These are phyloP conservation scores for Astreopora myriophthalma DNA, from an alignment of 64 coral and sea anemone genomes.

Conservation along the genomic window DNA sequence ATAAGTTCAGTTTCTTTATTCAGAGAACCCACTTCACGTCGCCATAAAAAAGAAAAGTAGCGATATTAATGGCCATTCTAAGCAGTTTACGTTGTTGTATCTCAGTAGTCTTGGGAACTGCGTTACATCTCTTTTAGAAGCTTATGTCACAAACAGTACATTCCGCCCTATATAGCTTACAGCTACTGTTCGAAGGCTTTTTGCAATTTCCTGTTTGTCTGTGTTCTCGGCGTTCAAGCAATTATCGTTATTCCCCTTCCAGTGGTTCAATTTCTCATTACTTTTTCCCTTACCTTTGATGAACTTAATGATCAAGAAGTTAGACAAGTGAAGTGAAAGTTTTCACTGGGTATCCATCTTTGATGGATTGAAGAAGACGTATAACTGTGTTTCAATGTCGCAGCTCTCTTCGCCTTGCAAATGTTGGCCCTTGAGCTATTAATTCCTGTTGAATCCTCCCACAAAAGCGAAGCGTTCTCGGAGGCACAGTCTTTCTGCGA, in stretches of 20 bases:
- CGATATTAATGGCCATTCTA: too few species aligned
- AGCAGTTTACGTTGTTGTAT: too few species aligned
- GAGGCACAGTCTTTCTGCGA: not conserved
- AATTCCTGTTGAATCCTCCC: too few species aligned
- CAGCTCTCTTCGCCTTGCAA: too few species aligned
- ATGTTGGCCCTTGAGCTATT: too few species aligned
- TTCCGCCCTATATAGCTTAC: not conserved
- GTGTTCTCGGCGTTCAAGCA: not conserved
- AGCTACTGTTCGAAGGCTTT: not conserved
- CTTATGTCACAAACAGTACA: not conserved
- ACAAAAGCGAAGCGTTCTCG: too few species aligned
- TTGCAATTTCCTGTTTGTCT: not conserved
- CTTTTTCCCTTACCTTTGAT: not conserved
- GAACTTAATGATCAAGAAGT: not conserved
- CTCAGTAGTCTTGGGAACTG: not conserved
- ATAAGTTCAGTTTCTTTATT: too few species aligned
- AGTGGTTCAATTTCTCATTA: not conserved
- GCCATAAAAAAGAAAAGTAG: too few species aligned
- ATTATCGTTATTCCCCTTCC: not conserved
- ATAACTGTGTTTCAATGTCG: too few species aligned
- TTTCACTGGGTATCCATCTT: too few species aligned
- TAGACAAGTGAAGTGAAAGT: not conserved
- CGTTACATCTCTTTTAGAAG: not conserved
- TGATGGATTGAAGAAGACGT: too few species aligned
- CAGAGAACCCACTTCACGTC: too few species aligned